phyloP scores from a whole-genome alignment of 1,140 invertebrate species.

The Tetramorium parvispinum region DNA sequence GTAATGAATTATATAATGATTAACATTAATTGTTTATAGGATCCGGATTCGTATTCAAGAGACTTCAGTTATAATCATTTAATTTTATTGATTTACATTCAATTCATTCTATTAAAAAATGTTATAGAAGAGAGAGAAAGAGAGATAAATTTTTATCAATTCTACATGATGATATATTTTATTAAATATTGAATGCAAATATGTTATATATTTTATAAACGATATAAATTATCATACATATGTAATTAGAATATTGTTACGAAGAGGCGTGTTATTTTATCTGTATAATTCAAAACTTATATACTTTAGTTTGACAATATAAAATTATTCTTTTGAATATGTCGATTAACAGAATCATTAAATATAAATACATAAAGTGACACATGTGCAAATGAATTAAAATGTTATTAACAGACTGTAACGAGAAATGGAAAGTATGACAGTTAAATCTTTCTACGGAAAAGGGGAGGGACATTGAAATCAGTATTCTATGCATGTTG shows the following conservation, averaged over 20 bases:
- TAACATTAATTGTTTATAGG: not conserved
- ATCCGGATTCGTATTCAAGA: too few relatives aligned
- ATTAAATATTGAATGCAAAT: not conserved
- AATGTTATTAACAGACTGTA: not conserved
- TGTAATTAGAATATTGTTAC: too few relatives aligned
- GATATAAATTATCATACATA: not conserved
- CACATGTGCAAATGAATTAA: not conserved
- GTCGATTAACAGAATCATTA: not conserved
- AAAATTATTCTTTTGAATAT: constrained; percentile 3
- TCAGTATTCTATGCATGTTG: not conserved
- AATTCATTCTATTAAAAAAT: not conserved
- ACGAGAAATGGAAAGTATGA: not conserved
- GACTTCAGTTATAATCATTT: not conserved
- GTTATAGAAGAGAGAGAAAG: not conserved
- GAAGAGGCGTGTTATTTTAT: too few relatives aligned
- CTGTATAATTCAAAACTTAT: too few relatives aligned
- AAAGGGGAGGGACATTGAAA: too few relatives aligned
- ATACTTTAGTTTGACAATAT: not conserved
- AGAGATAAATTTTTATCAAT: not conserved
- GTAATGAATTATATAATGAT: not conserved
- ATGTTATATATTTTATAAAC: not conserved
- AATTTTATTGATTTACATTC: not conserved
- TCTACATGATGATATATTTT: not conserved
- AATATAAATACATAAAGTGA: not conserved
- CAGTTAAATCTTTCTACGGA: not conserved